Conservation (phyloP, 2,113 vertebrate genomes). For the Salvator merianae region DNA sequence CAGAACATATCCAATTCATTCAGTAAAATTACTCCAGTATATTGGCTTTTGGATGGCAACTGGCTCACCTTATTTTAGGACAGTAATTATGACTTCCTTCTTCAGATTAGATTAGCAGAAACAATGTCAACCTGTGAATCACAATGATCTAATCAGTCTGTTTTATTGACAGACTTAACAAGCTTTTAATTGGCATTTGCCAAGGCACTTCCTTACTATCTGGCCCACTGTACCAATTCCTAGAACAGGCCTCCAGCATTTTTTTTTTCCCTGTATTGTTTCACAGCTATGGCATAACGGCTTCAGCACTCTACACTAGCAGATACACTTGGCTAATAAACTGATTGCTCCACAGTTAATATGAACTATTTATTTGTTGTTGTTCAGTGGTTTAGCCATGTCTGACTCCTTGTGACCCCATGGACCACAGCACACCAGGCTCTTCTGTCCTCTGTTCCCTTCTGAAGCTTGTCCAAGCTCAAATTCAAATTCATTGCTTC, state of each 20-base stretch:
- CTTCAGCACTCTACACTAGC: not conserved
- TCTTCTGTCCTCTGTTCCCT: too few species aligned
- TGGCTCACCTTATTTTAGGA: conserved; percentile 12
- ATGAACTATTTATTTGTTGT: too few species aligned
- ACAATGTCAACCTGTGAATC: not conserved
- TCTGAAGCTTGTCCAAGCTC: too few species aligned
- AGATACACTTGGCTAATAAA: not conserved
- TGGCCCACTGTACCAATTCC: not conserved
- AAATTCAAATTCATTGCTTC: too few species aligned
- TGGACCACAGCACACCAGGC: too few species aligned
- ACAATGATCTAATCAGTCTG: conserved; percentile 25
- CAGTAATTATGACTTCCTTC: conserved; percentile 31
- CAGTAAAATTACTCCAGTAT: not conserved
- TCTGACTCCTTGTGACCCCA: too few species aligned
- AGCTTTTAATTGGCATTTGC: conserved; percentile 20
- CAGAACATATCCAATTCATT: conserved; percentile 3
- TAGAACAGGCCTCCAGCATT: not conserved
- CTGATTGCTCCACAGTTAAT: too few species aligned
- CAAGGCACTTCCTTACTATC: not conserved
- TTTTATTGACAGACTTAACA: not conserved
- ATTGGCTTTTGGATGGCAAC: not conserved
- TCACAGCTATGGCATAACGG: not conserved
- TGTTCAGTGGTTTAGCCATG: too few species aligned
- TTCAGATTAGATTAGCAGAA: conserved; percentile 20
- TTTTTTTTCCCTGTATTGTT: not conserved